Conservation (phyloP, 2,888 invertebrate species). For the Apamea sordens region DNA sequence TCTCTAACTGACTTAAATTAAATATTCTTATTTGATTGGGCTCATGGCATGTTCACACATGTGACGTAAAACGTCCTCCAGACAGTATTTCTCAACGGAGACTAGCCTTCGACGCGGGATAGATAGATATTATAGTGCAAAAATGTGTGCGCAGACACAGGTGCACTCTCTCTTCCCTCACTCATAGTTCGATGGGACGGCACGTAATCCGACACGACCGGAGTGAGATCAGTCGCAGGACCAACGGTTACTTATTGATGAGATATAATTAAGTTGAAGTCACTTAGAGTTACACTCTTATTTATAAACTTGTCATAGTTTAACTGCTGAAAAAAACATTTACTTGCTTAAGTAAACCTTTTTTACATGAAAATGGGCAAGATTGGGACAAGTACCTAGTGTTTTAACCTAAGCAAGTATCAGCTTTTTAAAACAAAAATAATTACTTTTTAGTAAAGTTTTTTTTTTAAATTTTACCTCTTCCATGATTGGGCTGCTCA, state of each 20-base stretch:
- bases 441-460: too few relatives aligned
- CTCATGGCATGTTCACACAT: not conserved
- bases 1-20: not conserved
- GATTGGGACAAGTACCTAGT: not conserved
- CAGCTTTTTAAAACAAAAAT: not conserved
- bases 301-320: not conserved
- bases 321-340: not conserved
- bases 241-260: not conserved
- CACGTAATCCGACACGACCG: too few relatives aligned
- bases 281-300: not conserved
- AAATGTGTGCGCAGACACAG: too few relatives aligned
- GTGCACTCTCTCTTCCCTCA: too few relatives aligned
- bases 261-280: not conserved
- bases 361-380: not conserved
- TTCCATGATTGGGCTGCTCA: conserved; percentile 90
- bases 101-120: too few relatives aligned
- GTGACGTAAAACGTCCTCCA: not conserved
- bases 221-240: too few relatives aligned
- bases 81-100: too few relatives aligned
- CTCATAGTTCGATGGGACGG: too few relatives aligned
- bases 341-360: not conserved
- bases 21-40: not conserved
- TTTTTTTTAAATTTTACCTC: conserved; percentile 80
- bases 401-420: not conserved
- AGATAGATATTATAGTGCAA: too few relatives aligned